phyloP scores from a whole-genome alignment of 2,113 vertebrate genomes.

The Limnothrissa miodon region DNA sequence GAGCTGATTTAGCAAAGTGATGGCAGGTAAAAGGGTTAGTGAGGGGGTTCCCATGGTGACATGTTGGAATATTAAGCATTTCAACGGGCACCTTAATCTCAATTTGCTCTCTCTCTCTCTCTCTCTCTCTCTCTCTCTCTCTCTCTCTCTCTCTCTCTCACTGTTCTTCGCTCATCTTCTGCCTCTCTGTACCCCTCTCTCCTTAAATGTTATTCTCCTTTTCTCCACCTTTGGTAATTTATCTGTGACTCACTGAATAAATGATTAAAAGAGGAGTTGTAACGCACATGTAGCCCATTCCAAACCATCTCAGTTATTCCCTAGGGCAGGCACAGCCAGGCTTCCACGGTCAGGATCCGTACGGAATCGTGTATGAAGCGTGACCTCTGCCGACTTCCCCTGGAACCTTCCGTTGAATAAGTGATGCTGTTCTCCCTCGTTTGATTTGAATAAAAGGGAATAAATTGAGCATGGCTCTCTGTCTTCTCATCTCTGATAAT shows the following conservation, averaged over 20 bases:
- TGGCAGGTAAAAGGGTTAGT: background rate
- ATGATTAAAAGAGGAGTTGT: background rate
- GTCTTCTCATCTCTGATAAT: background rate
- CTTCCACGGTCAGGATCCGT: background rate
- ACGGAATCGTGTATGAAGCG: background rate
- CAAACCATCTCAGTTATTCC: background rate
- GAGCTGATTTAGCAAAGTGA: background rate
- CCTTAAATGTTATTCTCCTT: background rate
- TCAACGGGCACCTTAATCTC: background rate
- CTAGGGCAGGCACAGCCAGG: background rate
- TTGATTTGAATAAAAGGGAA: background rate
- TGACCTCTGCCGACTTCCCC: background rate
- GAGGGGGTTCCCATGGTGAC: background rate
- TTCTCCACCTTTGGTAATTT: background rate
- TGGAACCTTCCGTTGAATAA: background rate
- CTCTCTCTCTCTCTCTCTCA: background rate
- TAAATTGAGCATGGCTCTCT: background rate
- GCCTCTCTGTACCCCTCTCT: too few species aligned
- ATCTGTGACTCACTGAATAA: background rate
- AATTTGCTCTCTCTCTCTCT: slow-evolving; percentile 7
- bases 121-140: background rate
- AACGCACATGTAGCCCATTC: background rate
- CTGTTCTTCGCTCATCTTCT: too few species aligned
- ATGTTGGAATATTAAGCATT: background rate
- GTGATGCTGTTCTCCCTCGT: background rate